Base-by-base conservation (phyloP, 30 jellyfish, hydroid and myxozoan genomes). In the Aurelia coerulea region DNA sequence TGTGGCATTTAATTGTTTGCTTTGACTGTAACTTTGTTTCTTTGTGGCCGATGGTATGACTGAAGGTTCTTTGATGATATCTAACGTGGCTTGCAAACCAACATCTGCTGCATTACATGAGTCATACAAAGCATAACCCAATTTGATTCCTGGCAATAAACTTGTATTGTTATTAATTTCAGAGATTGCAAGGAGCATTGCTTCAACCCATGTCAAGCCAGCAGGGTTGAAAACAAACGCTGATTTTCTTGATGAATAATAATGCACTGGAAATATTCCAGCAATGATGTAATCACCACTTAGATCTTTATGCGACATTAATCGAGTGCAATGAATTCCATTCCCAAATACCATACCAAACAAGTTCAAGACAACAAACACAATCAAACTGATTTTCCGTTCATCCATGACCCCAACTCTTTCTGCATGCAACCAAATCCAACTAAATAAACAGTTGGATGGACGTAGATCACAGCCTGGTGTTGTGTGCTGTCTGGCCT, bases 191-290 rank as follows among this genome's bases (percentile, higher is more conserved):
- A 76, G 87, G 29, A 87, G 80, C 97, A 95, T 90, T 12, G 99
- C 99, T 69, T 95, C 90, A 1, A 86, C 78, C 99, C 99, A 95
- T 50, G 90, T 88, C 34, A 95, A 73, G 2, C 99, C 99, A 17
- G 96, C 88, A 56, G 68, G 81, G 79, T 95, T 95, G 68, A 74
- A 87, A 35, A 84, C 88, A 65, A 69, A 95, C 23, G 60, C 62
- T 0, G 77, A 51, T 18, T 58, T 23, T 14, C 68, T 70, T 19
- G 90, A 60, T 29, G 90, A 74, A 66, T 29, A 80, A 65, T 79
- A 88, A 65, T 95, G 99, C 32, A 90, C 98, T 0, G 99, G 99
- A 65, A 95, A 90, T 51, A 95, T 75, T 17, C 97, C 97, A 0
- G 97, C 98, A 32, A 95, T 81, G 19, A 88, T 85, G 70, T 64